A percentile compares a stretch with the other conserved stretches of the same genome.
Evolutionary conservation across 1,140 invertebrate genomes (phyloP).

Genomic region (Ceratina japonica): DNA sequence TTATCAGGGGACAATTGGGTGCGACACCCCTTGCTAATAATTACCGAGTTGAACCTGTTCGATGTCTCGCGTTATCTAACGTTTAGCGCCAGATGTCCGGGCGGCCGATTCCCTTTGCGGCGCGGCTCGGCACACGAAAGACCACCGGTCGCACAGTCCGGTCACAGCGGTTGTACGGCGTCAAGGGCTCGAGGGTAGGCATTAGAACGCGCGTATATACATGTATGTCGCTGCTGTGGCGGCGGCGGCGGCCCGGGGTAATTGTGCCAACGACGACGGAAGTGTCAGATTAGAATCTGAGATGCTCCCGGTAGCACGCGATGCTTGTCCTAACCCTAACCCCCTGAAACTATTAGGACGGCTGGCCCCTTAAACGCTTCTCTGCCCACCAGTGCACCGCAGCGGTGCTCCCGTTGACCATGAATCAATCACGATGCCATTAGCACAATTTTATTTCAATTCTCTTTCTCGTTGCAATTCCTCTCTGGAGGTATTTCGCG

Average conservation of each 20-base stretch:
- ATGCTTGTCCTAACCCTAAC: conserved; percentile 63
- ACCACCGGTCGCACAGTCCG: too few relatives aligned
- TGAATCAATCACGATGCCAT: neutral
- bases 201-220: conserved; percentile 60
- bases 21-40: conserved; percentile 50
- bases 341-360: conserved; percentile 63
- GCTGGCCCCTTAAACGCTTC: conserved; percentile 53
- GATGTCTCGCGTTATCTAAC: conserved; percentile 69
- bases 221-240: too few relatives aligned
- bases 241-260: conserved; percentile 53
- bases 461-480: too few relatives aligned
- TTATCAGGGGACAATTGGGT: conserved; percentile 43
- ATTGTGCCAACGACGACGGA: conserved; percentile 71
- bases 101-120: conserved; percentile 60
- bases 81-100: conserved; percentile 71
- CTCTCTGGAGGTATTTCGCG: too few relatives aligned
- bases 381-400: conserved; percentile 42
- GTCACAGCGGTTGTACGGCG: conserved; percentile 8
- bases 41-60: conserved; percentile 70
- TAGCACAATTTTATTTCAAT: too few relatives aligned
- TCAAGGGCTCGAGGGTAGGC: conserved; percentile 38
- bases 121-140: conserved; percentile 16
- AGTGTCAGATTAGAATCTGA: conserved; percentile 77
- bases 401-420: conserved; percentile 26
- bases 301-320: conserved; percentile 72